phyloP scores from a whole-genome alignment of 1,140 invertebrate species.

The Penaeus indicus region DNA sequence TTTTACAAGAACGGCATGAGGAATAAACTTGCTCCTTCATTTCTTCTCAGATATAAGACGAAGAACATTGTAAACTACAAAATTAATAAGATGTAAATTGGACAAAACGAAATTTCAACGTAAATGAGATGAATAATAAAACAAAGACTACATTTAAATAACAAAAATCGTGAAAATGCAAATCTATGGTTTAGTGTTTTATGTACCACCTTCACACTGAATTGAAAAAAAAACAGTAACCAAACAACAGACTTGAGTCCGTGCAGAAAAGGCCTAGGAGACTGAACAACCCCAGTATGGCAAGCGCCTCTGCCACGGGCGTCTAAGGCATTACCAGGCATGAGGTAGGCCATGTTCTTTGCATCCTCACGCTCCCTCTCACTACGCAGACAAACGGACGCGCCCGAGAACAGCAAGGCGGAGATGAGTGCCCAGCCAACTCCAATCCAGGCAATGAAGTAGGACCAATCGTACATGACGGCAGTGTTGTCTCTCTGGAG shows the following conservation, averaged over 20 bases:
- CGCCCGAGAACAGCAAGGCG: conserved; percentile 91
- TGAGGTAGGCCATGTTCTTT: conserved; percentile 97
- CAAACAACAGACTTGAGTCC: conserved; percentile 28
- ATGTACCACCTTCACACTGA: background rate
- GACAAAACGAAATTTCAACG: too few relatives aligned
- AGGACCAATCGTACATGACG: conserved; percentile 94
- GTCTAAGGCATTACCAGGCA: conserved; percentile 83
- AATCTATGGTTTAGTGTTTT: too few relatives aligned
- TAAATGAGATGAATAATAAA: too few relatives aligned
- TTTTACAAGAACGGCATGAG: too few relatives aligned
- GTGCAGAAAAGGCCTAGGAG: background rate
- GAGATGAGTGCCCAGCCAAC: conserved; percentile 88
- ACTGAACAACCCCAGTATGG: conserved; percentile 1
- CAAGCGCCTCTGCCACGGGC: background rate
- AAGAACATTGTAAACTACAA: too few relatives aligned
- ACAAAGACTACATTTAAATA: too few relatives aligned
- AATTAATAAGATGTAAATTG: too few relatives aligned
- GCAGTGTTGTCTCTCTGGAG: conserved; percentile 87
- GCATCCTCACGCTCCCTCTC: conserved; percentile 93
- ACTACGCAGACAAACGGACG: conserved; percentile 91
- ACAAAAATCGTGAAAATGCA: background rate
- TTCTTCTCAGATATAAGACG: too few relatives aligned
- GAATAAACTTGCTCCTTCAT: too few relatives aligned
- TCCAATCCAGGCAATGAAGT: conserved; percentile 95
- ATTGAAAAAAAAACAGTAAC: background rate